phyloP scores from a whole-genome alignment of 2,888 invertebrate species.

The Plemyria rubiginata region DNA sequence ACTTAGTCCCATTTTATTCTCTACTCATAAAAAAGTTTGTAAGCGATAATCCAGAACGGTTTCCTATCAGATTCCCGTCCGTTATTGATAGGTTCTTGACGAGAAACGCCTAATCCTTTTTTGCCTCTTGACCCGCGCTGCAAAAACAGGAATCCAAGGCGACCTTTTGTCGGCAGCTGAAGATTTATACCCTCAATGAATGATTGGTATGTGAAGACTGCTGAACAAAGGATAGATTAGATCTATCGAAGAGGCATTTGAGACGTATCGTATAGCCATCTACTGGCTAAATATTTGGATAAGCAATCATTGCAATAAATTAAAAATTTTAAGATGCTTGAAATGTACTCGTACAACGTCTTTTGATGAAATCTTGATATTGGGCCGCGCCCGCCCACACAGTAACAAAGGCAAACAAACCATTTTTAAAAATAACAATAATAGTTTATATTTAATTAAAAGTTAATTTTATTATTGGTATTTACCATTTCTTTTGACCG shows the following conservation, averaged over 20 bases:
- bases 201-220: slow-evolving; percentile 56
- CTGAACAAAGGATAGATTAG: slow-evolving; percentile 53
- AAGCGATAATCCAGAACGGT: slow-evolving; percentile 19
- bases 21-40: slow-evolving; percentile 12
- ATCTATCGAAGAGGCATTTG: slow-evolving; percentile 40
- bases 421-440: too few relatives aligned
- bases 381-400: slow-evolving; percentile 7
- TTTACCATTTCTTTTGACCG: too few relatives aligned
- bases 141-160: slow-evolving; percentile 66
- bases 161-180: slow-evolving; percentile 64
- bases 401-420: slow-evolving; percentile 4
- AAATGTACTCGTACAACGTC: neutral
- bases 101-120: slow-evolving; percentile 59
- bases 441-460: too few relatives aligned
- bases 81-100: slow-evolving; percentile 64
- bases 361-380: slow-evolving; percentile 14
- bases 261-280: slow-evolving; percentile 38
- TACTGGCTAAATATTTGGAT: slow-evolving; percentile 35
- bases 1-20: too few relatives aligned
- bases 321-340: slow-evolving; percentile 20
- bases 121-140: slow-evolving; percentile 62
- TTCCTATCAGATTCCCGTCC: slow-evolving; percentile 43
- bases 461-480: too few relatives aligned
- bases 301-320: slow-evolving; percentile 30
- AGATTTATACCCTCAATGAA: slow-evolving; percentile 71